Percentiles rank a stretch among this genome's conserved stretches.
Conservation (phyloP, 1,140 invertebrate genomes). For the Drosophila pallidifrons region DNA sequence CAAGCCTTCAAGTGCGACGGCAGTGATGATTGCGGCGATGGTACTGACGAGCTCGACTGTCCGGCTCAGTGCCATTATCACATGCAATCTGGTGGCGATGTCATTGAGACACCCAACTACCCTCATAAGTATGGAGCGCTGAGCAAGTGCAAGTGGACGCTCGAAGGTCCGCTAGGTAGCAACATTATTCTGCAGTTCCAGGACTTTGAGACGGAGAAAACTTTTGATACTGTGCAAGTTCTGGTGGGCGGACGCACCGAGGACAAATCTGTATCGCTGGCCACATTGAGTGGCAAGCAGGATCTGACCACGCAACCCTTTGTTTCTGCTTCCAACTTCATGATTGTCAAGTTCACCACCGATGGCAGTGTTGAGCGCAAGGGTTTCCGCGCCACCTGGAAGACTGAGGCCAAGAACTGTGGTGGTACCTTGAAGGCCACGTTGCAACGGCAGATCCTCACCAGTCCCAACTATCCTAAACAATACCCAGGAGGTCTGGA, state of each 20-base stretch:
- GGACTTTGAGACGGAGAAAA: conserved; percentile 98
- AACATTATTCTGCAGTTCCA: conserved; percentile 97
- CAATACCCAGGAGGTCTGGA: conserved; percentile 97
- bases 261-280: conserved; percentile 95
- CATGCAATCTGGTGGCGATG: conserved; percentile 97
- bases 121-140: conserved; percentile 96
- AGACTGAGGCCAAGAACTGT: conserved; percentile 95
- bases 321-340: conserved; percentile 98
- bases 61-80: conserved; percentile 95
- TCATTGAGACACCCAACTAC: conserved; percentile 97
- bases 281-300: conserved; percentile 95
- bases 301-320: conserved; percentile 93
- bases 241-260: conserved; percentile 97
- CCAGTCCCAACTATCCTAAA: conserved; percentile 95
- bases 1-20: conserved; percentile 95
- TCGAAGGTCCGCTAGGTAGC: conserved; percentile 97
- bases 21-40: conserved; percentile 96
- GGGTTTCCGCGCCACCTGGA: conserved; percentile 97
- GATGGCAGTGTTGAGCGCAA: conserved; percentile 97
- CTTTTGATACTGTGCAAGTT: conserved; percentile 98
- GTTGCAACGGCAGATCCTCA: conserved; percentile 92
- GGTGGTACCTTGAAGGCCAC: conserved; percentile 93
- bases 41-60: conserved; percentile 96
- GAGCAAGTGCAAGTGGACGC: conserved; percentile 97
- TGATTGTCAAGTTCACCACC: conserved; percentile 98